phyloP scores from a whole-genome alignment of 2,888 invertebrate species.

The Melanostoma mellinum region DNA sequence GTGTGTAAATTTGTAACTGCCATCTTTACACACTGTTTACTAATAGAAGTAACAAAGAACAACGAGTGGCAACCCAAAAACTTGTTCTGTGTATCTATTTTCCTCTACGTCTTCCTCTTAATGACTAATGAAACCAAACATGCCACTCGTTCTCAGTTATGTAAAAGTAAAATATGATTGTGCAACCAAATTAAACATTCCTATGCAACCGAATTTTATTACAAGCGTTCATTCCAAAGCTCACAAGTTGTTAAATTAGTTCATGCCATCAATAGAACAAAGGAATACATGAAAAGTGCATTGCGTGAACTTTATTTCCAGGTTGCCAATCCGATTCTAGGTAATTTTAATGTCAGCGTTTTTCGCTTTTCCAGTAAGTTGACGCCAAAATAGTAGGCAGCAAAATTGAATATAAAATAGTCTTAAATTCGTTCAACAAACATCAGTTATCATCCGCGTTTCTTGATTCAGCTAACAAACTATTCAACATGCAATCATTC shows the following conservation, averaged over 20 bases:
- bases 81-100: too few species aligned
- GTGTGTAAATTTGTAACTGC: too few species aligned
- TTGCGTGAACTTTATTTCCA: constrained; percentile 1
- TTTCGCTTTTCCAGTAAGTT: too few species aligned
- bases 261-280: background rate
- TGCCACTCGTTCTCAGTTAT: too few species aligned
- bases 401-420: constrained; percentile 43
- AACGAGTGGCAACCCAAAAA: too few species aligned
- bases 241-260: background rate
- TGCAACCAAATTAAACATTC: background rate
- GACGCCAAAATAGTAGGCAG: too few species aligned
- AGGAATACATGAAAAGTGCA: background rate
- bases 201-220: background rate
- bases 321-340: background rate
- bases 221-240: background rate
- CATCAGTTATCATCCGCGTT: constrained; percentile 42
- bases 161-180: background rate
- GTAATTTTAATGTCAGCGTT: background rate
- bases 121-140: too few species aligned
- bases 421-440: background rate
- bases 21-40: too few species aligned
- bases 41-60: too few species aligned
- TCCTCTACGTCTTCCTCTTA: too few species aligned
- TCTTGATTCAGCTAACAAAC: constrained; percentile 25
- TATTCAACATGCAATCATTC: constrained; percentile 47